Conservation (phyloP, 2,888 invertebrate genomes). For the Sinotaia quadrata region DNA sequence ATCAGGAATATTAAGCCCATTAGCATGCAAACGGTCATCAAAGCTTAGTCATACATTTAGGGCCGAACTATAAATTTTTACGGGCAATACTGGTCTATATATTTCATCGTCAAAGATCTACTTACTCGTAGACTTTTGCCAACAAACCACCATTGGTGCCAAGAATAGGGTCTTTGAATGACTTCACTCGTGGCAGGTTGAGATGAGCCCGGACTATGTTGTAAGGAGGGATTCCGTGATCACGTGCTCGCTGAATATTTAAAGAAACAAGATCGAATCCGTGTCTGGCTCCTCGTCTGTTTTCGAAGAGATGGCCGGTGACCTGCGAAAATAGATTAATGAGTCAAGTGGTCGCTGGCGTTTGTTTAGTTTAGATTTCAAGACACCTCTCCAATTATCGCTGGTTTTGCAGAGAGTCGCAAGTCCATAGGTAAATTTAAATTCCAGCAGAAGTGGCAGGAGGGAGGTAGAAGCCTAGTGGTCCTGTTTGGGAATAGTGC, state of each 20-base stretch:
- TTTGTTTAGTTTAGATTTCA: no score
- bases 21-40: no score
- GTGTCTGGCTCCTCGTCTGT: slow-evolving; percentile 14
- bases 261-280: slow-evolving; percentile 33
- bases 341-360: no score
- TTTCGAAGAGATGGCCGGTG: slow-evolving; percentile 34
- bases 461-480: neutral
- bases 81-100: no score
- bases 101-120: neutral
- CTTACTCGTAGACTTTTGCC: slow-evolving; percentile 9
- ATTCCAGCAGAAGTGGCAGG: neutral
- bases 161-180: slow-evolving; percentile 18
- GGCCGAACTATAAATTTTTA: no score
- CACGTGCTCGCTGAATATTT: slow-evolving; percentile 32
- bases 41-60: no score
- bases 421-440: neutral
- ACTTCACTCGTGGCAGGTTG: slow-evolving; percentile 10
- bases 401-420: neutral
- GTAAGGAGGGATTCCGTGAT: slow-evolving; percentile 29
- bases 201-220: slow-evolving; percentile 20
- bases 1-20: no score
- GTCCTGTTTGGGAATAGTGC: no score
- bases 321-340: no score
- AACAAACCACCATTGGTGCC: neutral
- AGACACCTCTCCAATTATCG: neutral